Conservation (phyloP, 2,888 invertebrate species). For the Mechanitis mazaeus region DNA sequence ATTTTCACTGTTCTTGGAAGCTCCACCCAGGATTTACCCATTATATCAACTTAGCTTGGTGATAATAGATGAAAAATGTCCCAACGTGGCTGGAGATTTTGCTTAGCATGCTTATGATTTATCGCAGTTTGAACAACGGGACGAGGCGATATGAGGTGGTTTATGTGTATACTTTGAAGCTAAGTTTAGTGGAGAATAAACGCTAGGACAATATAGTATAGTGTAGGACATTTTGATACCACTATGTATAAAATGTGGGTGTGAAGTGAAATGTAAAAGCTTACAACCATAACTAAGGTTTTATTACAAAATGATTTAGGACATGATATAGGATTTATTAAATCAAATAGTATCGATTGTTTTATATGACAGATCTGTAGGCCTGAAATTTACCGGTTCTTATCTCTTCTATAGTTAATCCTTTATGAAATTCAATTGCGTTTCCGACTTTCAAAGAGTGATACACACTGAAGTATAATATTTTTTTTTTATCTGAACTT, state of each 20-base stretch:
- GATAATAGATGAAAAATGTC: conserved; percentile 25
- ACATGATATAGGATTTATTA: too few relatives aligned
- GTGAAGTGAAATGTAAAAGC: neutral
- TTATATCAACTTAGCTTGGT: conserved; percentile 7
- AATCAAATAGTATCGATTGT: too few relatives aligned
- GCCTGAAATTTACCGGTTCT: too few relatives aligned
- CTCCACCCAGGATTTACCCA: conserved; percentile 1
- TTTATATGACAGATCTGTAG: too few relatives aligned
- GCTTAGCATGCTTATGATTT: conserved; percentile 27
- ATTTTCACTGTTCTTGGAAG: conserved; percentile 1
- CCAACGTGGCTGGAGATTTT: conserved; percentile 18
- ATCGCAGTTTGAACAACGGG: conserved; percentile 21
- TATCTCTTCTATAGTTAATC: too few relatives aligned
- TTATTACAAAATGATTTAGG: neutral
- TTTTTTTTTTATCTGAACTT: too few relatives aligned
- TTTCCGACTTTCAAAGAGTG: too few relatives aligned
- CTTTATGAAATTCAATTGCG: too few relatives aligned
- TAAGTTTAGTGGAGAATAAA: conserved; percentile 4
- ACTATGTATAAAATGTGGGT: neutral
- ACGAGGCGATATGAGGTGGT: conserved; percentile 8
- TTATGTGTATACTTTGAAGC: conserved; percentile 5
- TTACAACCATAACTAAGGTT: neutral
- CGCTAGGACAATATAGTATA: neutral
- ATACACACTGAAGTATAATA: too few relatives aligned
- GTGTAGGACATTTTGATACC: neutral